Percentiles rank a stretch among this genome's conserved stretches.
Conservation (phyloP, 2,797 vertebrate genomes). For the Benthosema pterotum region DNA sequence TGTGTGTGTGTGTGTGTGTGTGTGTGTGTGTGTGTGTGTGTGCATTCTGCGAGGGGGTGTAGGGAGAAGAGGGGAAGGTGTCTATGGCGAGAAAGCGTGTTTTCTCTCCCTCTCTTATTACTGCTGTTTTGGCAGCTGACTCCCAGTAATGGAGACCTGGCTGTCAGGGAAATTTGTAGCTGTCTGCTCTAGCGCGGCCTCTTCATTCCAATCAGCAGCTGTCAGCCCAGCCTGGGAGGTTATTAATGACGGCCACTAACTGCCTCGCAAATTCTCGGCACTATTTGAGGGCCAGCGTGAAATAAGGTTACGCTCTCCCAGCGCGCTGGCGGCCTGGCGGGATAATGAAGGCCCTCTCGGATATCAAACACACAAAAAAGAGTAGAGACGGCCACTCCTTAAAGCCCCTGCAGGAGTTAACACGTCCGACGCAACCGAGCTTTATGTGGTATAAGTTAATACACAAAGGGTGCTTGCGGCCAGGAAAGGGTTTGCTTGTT, state of each 20-base stretch:
- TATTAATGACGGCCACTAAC: constrained; percentile 85
- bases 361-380: constrained; percentile 77
- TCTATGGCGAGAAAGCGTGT: constrained; percentile 56
- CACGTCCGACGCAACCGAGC: constrained; percentile 6
- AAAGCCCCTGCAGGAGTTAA: constrained; percentile 29
- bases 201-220: constrained; percentile 82
- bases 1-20: neutral
- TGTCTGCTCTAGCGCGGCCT: constrained; percentile 76
- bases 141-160: constrained; percentile 77
- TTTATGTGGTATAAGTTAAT: constrained; percentile 19
- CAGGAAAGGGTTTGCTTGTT: neutral
- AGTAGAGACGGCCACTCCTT: constrained; percentile 44
- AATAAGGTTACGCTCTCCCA: constrained; percentile 77
- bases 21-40: constrained; percentile 45
- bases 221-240: constrained; percentile 73
- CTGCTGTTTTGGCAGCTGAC: constrained; percentile 83
- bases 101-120: constrained; percentile 74
- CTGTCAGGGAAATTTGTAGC: constrained; percentile 84
- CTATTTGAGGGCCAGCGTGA: constrained; percentile 78
- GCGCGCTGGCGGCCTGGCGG: constrained; percentile 68
- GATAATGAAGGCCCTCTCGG: constrained; percentile 71
- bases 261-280: constrained; percentile 79
- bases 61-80: constrained; percentile 46
- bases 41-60: constrained; percentile 45
- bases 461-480: constrained; percentile 28